Evolutionary conservation across 2,113 vertebrate species (phyloP).

Genomic region (Paramormyrops kingsleyae): DNA sequence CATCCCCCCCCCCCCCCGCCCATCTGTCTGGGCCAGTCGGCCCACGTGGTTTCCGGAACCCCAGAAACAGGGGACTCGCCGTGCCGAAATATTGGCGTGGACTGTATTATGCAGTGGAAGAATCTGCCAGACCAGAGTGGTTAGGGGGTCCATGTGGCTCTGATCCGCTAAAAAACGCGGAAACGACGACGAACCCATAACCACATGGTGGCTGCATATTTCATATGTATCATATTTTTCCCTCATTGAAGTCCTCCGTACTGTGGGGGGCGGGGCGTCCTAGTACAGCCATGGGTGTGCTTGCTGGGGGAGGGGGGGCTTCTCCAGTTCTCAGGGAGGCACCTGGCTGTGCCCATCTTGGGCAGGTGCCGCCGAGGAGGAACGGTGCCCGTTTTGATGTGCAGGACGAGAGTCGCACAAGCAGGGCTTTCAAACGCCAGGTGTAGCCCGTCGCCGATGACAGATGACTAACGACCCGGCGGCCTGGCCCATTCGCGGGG

Average conservation of each 20-base stretch:
- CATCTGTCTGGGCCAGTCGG: conserved; percentile 57
- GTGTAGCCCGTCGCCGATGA: background rate
- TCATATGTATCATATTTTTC: background rate
- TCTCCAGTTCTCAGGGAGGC: background rate
- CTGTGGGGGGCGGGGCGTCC: background rate
- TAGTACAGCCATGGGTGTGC: background rate
- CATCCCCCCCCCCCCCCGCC: conserved; percentile 61
- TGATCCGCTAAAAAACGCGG: background rate
- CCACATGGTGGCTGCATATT: background rate
- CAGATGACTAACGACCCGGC: background rate
- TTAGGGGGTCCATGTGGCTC: background rate
- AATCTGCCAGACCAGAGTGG: background rate
- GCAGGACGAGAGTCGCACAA: background rate
- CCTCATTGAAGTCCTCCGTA: background rate
- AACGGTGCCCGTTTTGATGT: background rate
- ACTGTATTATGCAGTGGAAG: background rate
- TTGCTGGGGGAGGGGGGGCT: background rate
- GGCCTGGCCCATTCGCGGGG: background rate
- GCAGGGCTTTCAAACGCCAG: background rate
- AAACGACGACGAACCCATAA: background rate
- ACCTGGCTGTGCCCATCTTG: background rate
- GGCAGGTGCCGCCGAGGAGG: background rate
- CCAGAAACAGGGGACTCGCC: background rate
- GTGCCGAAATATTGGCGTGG: background rate
- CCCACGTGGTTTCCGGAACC: background rate